Conservation (phyloP, 2,888 invertebrate species). For the Merodon equestris region DNA sequence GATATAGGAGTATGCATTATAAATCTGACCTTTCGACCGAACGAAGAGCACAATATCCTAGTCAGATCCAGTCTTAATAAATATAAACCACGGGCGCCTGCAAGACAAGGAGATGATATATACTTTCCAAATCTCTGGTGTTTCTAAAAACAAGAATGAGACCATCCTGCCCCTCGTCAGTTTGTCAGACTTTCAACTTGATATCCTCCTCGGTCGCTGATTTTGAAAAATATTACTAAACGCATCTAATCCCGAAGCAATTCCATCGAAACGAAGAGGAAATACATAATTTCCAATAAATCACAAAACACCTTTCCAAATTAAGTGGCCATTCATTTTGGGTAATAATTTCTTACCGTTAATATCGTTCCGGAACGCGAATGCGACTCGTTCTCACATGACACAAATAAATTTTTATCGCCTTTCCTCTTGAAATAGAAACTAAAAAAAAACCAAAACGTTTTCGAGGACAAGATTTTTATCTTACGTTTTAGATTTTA, state of each 20-base stretch:
- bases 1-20: too few species aligned
- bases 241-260: not conserved
- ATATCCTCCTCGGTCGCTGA: not conserved
- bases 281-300: conserved; percentile 38
- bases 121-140: too few species aligned
- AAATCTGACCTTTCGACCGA: too few species aligned
- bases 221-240: not conserved
- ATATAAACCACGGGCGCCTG: not conserved
- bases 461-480: not conserved
- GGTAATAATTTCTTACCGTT: conserved; percentile 34
- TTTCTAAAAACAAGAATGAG: too few species aligned
- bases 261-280: too few species aligned
- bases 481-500: conserved; percentile 5
- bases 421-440: too few species aligned
- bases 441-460: too few species aligned
- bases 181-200: not conserved
- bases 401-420: conserved; percentile 43
- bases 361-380: conserved; percentile 21
- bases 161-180: too few species aligned
- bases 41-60: too few species aligned
- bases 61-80: too few species aligned
- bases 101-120: too few species aligned
- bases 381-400: conserved; percentile 43
- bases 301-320: conserved; percentile 48
- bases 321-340: conserved; percentile 59